Conservation (phyloP, 2,888 invertebrate species). For the Yponomeuta malinellus region DNA sequence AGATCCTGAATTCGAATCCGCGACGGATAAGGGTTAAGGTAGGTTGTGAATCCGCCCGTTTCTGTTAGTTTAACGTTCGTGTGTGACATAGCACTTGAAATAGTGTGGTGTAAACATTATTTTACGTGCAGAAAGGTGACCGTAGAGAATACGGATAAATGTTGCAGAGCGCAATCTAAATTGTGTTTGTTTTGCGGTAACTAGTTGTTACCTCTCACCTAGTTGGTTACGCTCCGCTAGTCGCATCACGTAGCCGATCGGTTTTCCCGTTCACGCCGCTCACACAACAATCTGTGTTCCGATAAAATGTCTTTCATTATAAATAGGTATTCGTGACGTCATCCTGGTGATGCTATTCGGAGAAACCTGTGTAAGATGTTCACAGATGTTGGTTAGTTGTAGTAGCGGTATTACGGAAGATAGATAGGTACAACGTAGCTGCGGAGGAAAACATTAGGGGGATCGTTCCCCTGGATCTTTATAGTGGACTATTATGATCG, state of each 20-base stretch:
- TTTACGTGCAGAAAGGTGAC: background rate
- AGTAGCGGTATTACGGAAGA: no score
- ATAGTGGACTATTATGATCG: no score
- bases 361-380: background rate
- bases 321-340: conserved; percentile 3
- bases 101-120: background rate
- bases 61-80: background rate
- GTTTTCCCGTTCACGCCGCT: background rate
- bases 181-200: background rate
- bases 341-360: background rate
- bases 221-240: background rate
- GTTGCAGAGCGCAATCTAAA: no score
- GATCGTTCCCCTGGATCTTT: no score
- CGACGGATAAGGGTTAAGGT: conserved; percentile 70
- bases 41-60: conserved; percentile 25
- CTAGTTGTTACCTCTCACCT: background rate
- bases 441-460: no score
- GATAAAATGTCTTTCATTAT: background rate
- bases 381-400: background rate
- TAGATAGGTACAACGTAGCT: no score
- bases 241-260: background rate
- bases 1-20: conserved; percentile 59
- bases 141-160: background rate
- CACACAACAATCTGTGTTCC: conserved; percentile 1
- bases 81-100: background rate